A percentile compares a stretch with the other conserved stretches of the same genome.
These are phyloP conservation scores for Isichthys henryi DNA, from an alignment of 2,113 vertebrate genomes.

Conservation along the genomic window DNA sequence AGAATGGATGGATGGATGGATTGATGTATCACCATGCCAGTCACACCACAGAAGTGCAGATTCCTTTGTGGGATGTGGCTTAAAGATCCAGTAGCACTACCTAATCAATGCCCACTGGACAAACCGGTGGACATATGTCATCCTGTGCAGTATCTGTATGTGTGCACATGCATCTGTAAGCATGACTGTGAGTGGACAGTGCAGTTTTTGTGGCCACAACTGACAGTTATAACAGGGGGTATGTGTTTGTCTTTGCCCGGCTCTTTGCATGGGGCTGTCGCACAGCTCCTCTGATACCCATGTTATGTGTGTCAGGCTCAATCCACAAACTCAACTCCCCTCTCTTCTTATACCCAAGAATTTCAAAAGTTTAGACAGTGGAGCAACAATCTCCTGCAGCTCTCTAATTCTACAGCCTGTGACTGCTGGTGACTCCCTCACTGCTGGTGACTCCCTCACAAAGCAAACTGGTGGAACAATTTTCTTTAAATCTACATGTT, in stretches of 20 bases:
- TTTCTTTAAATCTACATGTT: not conserved
- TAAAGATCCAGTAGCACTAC: not conserved
- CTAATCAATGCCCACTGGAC: not conserved
- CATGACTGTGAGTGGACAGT: not conserved
- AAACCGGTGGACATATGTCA: not conserved
- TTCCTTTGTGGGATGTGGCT: not conserved
- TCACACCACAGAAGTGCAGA: not conserved
- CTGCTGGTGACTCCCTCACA: not conserved
- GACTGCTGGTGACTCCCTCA: not conserved
- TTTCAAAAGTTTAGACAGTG: not conserved
- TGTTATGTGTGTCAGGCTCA: not conserved
- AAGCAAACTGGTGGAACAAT: not conserved
- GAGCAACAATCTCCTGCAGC: not conserved
- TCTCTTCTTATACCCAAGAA: not conserved
- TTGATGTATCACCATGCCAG: no score
- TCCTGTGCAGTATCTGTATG: not conserved
- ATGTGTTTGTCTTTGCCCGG: not conserved
- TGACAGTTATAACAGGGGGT: not conserved
- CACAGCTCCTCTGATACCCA: not conserved
- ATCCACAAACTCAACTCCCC: not conserved
- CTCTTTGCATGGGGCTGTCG: not conserved
- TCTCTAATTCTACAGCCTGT: not conserved
- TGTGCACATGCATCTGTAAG: not conserved
- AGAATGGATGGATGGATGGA: no score
- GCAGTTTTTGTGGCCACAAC: not conserved